These are phyloP conservation scores for Ophiodon elongatus DNA, from an alignment of 2,113 vertebrate genomes.

Conservation along the genomic window DNA sequence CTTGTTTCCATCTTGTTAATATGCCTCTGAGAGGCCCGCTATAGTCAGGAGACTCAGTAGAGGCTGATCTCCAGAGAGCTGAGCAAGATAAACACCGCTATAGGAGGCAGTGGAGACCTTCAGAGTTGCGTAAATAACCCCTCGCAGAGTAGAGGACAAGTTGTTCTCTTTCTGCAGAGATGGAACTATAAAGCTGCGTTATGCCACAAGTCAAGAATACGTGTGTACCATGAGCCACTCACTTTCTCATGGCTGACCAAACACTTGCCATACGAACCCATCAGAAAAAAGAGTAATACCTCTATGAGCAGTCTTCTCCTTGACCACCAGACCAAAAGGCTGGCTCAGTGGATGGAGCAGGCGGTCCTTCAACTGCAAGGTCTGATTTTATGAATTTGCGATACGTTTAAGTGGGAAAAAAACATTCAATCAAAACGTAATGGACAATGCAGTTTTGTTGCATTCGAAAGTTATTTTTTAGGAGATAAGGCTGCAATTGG, in stretches of 20 bases:
- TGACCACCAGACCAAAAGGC: background rate
- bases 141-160: conserved; percentile 33
- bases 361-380: too few relatives aligned
- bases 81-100: conserved; percentile 68
- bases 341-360: too few relatives aligned
- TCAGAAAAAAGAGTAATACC: background rate
- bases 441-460: too few relatives aligned
- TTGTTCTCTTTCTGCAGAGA: conserved; percentile 30
- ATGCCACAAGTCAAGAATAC: background rate
- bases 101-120: conserved; percentile 60
- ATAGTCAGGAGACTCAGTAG: conserved; percentile 56
- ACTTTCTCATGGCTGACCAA: background rate
- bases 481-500: too few relatives aligned
- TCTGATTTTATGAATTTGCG: too few relatives aligned
- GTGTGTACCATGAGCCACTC: conserved; percentile 9
- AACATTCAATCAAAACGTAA: too few relatives aligned
- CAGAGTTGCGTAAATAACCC: conserved; percentile 60
- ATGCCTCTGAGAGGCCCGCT: conserved; percentile 56
- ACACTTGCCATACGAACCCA: background rate
- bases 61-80: conserved; percentile 59
- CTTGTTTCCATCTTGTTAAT: conserved; percentile 77
- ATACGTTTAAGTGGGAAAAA: too few relatives aligned
- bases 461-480: background rate
- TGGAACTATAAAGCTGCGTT: background rate
- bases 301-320: background rate